Conservation (phyloP, 2,888 invertebrate genomes). For the Epistrophe eligans region DNA sequence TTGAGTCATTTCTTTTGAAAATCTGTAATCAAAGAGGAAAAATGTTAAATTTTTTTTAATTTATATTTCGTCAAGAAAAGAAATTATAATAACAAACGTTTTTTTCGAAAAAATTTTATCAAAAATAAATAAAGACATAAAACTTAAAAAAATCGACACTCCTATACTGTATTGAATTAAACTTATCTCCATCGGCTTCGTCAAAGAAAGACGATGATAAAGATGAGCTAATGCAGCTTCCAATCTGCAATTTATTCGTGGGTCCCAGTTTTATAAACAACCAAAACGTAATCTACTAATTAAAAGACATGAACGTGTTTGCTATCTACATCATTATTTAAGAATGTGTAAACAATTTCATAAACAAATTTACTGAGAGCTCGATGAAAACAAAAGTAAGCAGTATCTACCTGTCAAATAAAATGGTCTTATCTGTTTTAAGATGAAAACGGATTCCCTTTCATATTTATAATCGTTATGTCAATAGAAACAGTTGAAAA, state of each 20-base stretch:
- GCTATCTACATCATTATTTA: neutral
- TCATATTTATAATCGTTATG: neutral
- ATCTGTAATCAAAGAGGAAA: constrained; percentile 50
- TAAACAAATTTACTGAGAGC: neutral
- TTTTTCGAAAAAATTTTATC: too few species aligned
- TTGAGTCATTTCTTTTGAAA: constrained; percentile 59
- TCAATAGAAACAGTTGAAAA: neutral
- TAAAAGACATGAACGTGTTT: neutral
- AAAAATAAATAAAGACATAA: too few species aligned
- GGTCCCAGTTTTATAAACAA: neutral
- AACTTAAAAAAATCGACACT: too few species aligned
- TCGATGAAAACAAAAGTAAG: constrained; percentile 29
- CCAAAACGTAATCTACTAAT: neutral
- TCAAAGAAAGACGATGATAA: neutral
- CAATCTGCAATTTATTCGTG: neutral
- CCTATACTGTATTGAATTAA: neutral
- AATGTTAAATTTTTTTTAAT: neutral
- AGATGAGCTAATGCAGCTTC: neutral
- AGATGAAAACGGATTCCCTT: constrained; percentile 1
- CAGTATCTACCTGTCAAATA: constrained; percentile 14
- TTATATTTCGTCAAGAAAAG: too few species aligned
- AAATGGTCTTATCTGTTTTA: constrained; percentile 11
- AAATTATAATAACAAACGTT: too few species aligned
- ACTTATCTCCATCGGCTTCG: neutral
- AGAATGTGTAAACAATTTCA: constrained; percentile 22